These are phyloP conservation scores for Petrocephalus microphthalmus DNA, from an alignment of 2,113 vertebrate species.

Conservation along the genomic window DNA sequence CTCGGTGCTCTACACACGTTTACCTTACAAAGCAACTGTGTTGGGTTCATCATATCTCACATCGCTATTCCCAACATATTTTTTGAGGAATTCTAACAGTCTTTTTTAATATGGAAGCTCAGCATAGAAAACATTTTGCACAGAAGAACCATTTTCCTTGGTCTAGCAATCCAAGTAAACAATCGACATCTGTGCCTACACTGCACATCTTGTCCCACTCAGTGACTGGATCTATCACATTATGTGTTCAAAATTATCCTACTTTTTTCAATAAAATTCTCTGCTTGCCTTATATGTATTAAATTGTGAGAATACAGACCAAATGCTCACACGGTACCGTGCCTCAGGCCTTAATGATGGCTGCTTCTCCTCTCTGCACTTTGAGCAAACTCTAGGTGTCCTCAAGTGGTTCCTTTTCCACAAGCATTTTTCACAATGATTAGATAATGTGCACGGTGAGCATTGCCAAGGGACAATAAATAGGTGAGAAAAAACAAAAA, in stretches of 20 bases:
- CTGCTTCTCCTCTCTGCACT: not conserved
- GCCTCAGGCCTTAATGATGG: not conserved
- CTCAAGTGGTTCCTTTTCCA: not conserved
- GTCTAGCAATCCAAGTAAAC: not conserved
- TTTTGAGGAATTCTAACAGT: not conserved
- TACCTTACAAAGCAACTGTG: not conserved
- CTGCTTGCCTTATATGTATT: not conserved
- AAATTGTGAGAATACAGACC: not conserved
- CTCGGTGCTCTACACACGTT: not conserved
- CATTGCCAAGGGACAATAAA: not conserved
- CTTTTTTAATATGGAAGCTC: not conserved
- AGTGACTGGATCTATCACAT: not conserved
- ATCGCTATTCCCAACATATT: not conserved
- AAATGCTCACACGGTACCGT: not conserved
- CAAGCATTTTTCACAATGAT: not conserved
- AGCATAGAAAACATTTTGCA: not conserved
- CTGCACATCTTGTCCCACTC: not conserved
- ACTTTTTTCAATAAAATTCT: not conserved
- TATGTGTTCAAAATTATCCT: not conserved
- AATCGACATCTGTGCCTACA: not conserved
- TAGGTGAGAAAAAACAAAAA: not conserved
- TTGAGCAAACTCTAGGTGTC: not conserved
- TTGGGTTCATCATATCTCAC: not conserved
- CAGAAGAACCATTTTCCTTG: not conserved
- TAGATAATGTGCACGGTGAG: not conserved